phyloP scores from a whole-genome alignment of 2,888 invertebrate genomes.

The Rhingia campestris region DNA sequence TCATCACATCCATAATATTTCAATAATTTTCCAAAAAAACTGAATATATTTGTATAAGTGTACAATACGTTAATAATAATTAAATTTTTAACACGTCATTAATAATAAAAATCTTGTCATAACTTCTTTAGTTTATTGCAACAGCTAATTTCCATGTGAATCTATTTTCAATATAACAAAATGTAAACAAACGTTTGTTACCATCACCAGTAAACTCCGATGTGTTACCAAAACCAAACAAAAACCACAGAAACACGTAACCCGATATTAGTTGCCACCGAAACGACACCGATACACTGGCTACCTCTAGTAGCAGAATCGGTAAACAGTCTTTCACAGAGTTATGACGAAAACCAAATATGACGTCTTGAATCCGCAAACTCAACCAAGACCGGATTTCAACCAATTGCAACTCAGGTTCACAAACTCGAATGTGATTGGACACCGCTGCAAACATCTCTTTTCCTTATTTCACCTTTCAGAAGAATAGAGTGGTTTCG shows the following conservation, averaged over 20 bases:
- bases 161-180: no score
- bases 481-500: constrained; percentile 7
- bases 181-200: no score
- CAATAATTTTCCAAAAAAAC: no score
- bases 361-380: constrained; percentile 64
- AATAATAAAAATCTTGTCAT: no score
- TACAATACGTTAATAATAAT: no score
- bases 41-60: no score
- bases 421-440: constrained; percentile 3
- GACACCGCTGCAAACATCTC: not conserved
- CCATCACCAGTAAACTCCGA: no score
- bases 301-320: constrained; percentile 66
- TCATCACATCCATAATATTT: no score
- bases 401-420: constrained; percentile 30
- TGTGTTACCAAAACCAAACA: not conserved
- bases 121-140: no score
- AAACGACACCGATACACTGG: constrained; percentile 24
- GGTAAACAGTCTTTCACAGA: constrained; percentile 27
- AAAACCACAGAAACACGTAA: not conserved
- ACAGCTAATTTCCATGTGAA: no score
- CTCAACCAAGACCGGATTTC: constrained; percentile 49
- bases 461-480: constrained; percentile 2
- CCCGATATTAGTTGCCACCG: constrained; percentile 8
- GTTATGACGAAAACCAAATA: constrained; percentile 57
- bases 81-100: no score